phyloP scores from a whole-genome alignment of 2,797 vertebrate species.

The Bradypodion ventrale region DNA sequence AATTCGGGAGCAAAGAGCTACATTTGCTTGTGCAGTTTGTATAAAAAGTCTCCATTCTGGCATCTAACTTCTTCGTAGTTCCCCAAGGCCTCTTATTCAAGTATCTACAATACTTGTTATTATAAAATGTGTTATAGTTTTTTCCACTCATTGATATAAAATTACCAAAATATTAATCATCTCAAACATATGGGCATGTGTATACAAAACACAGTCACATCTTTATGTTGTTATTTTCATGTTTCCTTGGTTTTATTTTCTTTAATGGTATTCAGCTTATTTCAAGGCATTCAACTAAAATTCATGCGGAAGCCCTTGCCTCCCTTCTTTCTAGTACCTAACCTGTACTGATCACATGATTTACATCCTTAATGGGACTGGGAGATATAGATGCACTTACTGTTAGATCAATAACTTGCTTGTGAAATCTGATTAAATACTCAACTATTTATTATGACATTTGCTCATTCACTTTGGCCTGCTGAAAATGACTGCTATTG shows the following conservation, averaged over 20 bases:
- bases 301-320: neutral
- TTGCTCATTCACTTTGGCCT: neutral
- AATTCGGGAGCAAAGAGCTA: neutral
- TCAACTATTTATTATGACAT: neutral
- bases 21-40: fast-evolving
- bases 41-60: neutral
- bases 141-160: neutral
- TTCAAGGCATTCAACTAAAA: neutral
- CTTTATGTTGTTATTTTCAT: too few relatives aligned
- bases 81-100: neutral
- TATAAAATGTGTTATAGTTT: neutral
- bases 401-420: neutral
- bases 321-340: neutral
- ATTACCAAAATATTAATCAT: neutral
- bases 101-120: too few relatives aligned
- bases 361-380: neutral
- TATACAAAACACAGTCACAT: neutral
- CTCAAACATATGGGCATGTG: neutral
- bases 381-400: neutral
- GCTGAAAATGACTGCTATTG: neutral
- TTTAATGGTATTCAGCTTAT: neutral
- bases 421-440: neutral
- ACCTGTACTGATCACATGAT: neutral
- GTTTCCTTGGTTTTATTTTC: neutral
- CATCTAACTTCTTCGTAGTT: neutral